These are phyloP conservation scores for Protonibea diacanthus DNA, from an alignment of 2,797 vertebrate genomes.

Conservation along the genomic window DNA sequence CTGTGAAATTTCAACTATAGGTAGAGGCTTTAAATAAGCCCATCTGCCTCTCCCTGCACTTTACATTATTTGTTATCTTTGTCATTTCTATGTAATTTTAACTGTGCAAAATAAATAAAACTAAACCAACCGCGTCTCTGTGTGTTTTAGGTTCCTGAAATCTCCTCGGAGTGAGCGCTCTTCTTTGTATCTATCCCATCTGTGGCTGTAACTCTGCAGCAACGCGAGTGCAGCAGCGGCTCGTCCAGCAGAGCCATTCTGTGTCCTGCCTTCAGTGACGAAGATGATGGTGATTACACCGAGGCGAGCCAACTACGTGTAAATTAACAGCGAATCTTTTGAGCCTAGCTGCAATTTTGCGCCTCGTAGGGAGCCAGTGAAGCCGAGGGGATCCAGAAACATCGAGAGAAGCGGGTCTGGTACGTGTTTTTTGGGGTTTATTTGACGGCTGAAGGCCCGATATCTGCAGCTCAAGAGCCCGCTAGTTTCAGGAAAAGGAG, in stretches of 20 bases:
- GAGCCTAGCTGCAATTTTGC: slow-evolving; percentile 1
- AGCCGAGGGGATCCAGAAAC: slow-evolving; percentile 38
- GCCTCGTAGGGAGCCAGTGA: background rate
- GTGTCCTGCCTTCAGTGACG: slow-evolving; percentile 52
- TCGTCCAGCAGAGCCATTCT: slow-evolving; percentile 67
- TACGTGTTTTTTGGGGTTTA: slow-evolving; percentile 63
- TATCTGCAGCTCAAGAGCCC: slow-evolving; percentile 64
- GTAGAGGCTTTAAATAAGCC: too few species aligned
- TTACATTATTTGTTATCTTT: too few species aligned
- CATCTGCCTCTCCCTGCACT: too few species aligned
- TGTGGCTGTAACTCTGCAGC: slow-evolving; percentile 68
- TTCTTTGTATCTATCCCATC: accelerated
- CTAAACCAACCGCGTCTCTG: too few species aligned
- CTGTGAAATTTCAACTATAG: too few species aligned
- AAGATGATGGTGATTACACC: slow-evolving; percentile 73
- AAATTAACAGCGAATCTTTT: slow-evolving; percentile 27
- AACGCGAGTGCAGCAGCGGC: slow-evolving; percentile 56
- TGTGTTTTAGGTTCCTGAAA: slow-evolving; percentile 12
- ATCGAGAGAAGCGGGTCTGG: slow-evolving; percentile 68
- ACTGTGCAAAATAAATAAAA: too few species aligned
- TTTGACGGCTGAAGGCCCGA: slow-evolving; percentile 42
- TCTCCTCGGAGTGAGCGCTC: slow-evolving; percentile 47
- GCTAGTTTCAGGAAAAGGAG: slow-evolving; percentile 83
- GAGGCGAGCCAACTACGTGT: slow-evolving; percentile 55
- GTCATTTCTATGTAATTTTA: too few species aligned